These are phyloP conservation scores for Drosophila siamana DNA, from an alignment of 2,888 invertebrate genomes.

Conservation along the genomic window DNA sequence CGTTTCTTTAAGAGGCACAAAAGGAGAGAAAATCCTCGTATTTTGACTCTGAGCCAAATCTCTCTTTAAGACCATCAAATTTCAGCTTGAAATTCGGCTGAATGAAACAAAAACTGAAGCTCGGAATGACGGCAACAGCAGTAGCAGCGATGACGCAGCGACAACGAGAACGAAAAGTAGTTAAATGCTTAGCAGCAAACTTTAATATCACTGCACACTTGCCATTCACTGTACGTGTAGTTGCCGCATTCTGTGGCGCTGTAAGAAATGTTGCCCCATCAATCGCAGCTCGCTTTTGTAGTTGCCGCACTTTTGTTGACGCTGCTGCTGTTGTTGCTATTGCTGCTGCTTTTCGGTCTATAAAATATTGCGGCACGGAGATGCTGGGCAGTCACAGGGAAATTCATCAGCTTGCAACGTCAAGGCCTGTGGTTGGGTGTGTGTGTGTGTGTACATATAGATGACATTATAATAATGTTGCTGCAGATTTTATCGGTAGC, in stretches of 20 bases:
- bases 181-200: slow-evolving; percentile 5
- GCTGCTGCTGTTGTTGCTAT: slow-evolving; percentile 27
- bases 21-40: not conserved
- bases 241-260: slow-evolving; percentile 22
- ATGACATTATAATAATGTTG: slow-evolving; percentile 31
- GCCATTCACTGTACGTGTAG: slow-evolving; percentile 20
- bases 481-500: slow-evolving; percentile 36
- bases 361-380: slow-evolving; percentile 28
- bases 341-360: slow-evolving; percentile 27
- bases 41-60: not conserved
- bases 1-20: not conserved
- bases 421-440: slow-evolving; percentile 3
- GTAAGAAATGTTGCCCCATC: slow-evolving; percentile 67
- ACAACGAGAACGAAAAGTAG: not conserved
- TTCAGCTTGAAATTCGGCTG: slow-evolving; percentile 4
- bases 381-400: slow-evolving; percentile 44
- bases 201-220: slow-evolving; percentile 22
- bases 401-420: slow-evolving; percentile 44
- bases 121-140: not conserved
- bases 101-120: slow-evolving; percentile 2
- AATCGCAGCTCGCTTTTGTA: slow-evolving; percentile 39
- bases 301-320: slow-evolving; percentile 18
- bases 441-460: not conserved
- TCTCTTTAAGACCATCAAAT: not conserved
- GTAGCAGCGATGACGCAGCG: not conserved